Evolutionary conservation across 37 sponge, comb jelly and placozoan genomes (phyloP).

Genomic region (Beroe ovata): DNA sequence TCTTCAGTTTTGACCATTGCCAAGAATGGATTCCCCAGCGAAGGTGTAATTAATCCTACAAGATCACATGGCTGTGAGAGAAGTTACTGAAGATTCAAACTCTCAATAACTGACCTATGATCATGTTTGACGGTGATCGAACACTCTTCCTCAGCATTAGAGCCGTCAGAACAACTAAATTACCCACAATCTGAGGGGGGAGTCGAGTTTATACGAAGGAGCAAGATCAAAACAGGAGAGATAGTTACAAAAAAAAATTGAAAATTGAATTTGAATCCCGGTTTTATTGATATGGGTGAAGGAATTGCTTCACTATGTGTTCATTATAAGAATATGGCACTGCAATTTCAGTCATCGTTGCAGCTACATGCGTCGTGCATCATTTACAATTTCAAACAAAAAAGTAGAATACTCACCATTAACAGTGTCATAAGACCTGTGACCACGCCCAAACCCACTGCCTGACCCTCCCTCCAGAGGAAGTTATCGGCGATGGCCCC

Average conservation of each 20-base stretch:
- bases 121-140: constrained; percentile 35
- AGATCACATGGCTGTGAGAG: no score
- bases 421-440: constrained; percentile 23
- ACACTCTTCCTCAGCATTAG: constrained; percentile 12
- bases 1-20: not conserved
- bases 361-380: no score
- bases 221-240: not conserved
- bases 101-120: constrained; percentile 18
- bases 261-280: no score
- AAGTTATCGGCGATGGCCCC: constrained; percentile 41
- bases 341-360: no score
- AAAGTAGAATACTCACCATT: no score
- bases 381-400: no score
- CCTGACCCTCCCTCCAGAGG: constrained; percentile 39
- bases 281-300: no score
- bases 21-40: not conserved
- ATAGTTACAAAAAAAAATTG: not conserved
- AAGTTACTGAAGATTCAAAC: no score
- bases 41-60: constrained; percentile 4
- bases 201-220: not conserved
- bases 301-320: no score
- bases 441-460: not conserved
- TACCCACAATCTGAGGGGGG: constrained; percentile 25
- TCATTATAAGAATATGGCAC: no score
- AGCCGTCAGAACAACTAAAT: constrained; percentile 13